A percentile compares a stretch with the other conserved stretches of the same genome.
Conservation (phyloP, 1,140 invertebrate species). For the Drosophila mojavensis region DNA sequence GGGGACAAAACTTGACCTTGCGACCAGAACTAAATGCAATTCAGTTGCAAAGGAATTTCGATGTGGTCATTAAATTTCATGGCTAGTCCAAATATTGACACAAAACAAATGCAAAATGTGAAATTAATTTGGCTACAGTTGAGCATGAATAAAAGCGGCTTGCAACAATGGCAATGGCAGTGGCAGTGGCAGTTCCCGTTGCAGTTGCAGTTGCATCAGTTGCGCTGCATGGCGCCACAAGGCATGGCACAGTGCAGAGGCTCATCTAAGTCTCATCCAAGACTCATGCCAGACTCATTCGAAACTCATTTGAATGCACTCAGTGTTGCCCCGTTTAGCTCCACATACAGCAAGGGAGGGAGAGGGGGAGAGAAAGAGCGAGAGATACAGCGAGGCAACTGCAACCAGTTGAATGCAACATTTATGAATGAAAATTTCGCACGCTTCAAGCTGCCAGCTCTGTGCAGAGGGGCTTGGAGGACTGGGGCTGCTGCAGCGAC, state of each 20-base stretch:
- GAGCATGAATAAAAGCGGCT: background rate
- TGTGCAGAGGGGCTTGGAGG: background rate
- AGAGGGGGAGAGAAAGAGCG: no score
- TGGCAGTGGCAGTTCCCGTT: background rate
- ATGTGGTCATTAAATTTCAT: conserved; percentile 51
- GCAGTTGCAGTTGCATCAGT: conserved; percentile 39
- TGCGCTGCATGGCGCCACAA: conserved; percentile 38
- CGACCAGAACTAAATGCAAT: conserved; percentile 67
- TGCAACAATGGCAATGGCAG: background rate
- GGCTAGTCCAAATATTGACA: conserved; percentile 73
- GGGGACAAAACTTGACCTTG: conserved; percentile 62
- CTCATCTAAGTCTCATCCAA: background rate
- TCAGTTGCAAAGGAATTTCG: background rate
- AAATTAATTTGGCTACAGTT: conserved; percentile 78
- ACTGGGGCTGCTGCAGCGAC: conserved; percentile 16
- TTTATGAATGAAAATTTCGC: conserved; percentile 78
- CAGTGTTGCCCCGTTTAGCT: background rate
- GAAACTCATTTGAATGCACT: conserved; percentile 52
- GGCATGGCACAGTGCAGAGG: background rate
- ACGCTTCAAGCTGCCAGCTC: conserved; percentile 39
- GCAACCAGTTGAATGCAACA: conserved; percentile 26
- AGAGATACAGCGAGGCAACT: background rate
- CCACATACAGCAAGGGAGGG: no score
- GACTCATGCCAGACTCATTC: conserved; percentile 19
- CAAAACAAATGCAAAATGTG: conserved; percentile 55